Percentiles rank a stretch among this genome's conserved stretches.
phyloP scores from a whole-genome alignment of 2,113 vertebrate species.

The Suricata suricatta region DNA sequence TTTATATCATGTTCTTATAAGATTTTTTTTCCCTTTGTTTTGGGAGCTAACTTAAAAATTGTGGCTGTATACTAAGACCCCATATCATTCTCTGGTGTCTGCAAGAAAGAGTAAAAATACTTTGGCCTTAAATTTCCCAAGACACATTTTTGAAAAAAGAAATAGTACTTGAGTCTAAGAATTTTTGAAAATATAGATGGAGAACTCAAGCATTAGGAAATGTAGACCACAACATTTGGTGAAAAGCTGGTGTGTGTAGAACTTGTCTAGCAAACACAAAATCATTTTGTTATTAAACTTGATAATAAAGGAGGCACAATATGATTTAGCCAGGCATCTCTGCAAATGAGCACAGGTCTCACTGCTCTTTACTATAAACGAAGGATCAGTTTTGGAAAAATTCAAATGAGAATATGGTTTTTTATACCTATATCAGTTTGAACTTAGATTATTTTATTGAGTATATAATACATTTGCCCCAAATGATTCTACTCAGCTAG shows the following conservation, averaged over 20 bases:
- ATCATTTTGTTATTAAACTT: background rate
- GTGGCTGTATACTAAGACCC: background rate
- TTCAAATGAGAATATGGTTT: background rate
- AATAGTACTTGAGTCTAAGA: background rate
- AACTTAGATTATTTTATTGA: background rate
- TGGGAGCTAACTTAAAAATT: background rate
- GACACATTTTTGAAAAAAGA: constrained; percentile 37
- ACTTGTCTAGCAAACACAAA: background rate
- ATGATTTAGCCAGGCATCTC: background rate
- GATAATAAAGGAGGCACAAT: background rate
- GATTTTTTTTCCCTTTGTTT: background rate
- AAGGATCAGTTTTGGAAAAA: background rate
- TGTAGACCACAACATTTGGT: background rate
- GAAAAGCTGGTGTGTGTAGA: background rate
- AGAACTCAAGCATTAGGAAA: background rate
- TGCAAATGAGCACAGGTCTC: background rate
- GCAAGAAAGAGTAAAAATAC: background rate
- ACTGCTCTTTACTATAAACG: background rate
- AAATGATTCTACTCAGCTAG: background rate
- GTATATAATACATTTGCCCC: background rate
- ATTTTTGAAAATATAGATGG: background rate
- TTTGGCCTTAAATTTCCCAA: background rate
- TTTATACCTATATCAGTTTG: background rate
- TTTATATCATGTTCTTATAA: background rate
- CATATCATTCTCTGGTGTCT: background rate